A percentile compares a stretch with the other conserved stretches of the same genome.
These are phyloP conservation scores for Leucoraja erinaceus DNA, from an alignment of 2,113 vertebrate genomes.

Conservation along the genomic window DNA sequence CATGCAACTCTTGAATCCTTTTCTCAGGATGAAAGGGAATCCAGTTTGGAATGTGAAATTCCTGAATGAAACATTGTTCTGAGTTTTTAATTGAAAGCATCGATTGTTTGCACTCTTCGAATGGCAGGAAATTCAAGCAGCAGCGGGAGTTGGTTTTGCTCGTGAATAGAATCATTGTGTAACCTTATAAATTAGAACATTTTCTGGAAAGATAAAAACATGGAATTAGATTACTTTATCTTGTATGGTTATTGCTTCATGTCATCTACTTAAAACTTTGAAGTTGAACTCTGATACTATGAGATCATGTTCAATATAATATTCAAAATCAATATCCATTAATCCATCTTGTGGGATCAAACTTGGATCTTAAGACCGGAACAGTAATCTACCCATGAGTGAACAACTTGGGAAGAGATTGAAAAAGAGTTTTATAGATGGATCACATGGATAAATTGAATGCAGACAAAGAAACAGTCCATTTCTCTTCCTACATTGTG, in stretches of 20 bases:
- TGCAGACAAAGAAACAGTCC: not conserved
- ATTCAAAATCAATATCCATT: too few species aligned
- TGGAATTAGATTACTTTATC: not conserved
- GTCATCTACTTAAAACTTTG: not conserved
- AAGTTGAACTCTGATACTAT: not conserved
- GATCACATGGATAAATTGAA: not conserved
- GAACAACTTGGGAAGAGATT: not conserved
- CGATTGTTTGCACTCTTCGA: not conserved
- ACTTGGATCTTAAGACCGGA: not conserved
- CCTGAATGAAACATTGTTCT: not conserved
- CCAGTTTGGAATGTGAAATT: not conserved
- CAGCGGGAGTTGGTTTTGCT: not conserved
- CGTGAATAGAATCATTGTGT: not conserved
- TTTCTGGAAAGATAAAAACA: not conserved
- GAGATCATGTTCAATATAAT: too few species aligned
- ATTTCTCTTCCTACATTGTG: not conserved
- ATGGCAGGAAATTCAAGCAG: not conserved
- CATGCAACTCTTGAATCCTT: not conserved
- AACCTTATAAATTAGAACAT: too few species aligned
- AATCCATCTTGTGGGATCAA: not conserved
- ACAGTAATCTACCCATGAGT: not conserved
- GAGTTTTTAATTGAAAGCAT: not conserved
- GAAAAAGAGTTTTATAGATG: not conserved
- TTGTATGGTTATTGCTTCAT: not conserved
- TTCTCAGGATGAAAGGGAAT: too few species aligned